Conservation (phyloP, 1,140 invertebrate species). For the Dinothrombium tinctorium region DNA sequence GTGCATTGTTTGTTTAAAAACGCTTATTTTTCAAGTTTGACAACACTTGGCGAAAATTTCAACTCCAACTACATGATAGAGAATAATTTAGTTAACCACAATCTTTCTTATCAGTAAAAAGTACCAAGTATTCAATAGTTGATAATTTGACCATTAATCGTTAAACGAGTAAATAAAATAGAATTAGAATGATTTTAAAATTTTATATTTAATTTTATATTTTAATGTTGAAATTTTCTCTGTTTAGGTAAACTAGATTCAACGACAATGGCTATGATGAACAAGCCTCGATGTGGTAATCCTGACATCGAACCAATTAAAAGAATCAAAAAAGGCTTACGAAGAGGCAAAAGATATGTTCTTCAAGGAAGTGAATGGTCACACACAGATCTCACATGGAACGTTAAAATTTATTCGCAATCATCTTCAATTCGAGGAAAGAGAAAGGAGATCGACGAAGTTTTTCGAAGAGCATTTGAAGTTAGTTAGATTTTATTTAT, state of each 20-base stretch:
- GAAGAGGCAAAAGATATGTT: constrained; percentile 14
- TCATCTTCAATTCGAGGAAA: constrained; percentile 34
- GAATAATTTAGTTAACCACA: too few species aligned
- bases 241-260: constrained; percentile 41
- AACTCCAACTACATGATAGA: too few species aligned
- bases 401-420: constrained; percentile 28
- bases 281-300: constrained; percentile 20
- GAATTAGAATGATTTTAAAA: too few species aligned
- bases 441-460: constrained; percentile 39
- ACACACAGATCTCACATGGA: constrained; percentile 42
- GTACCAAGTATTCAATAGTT: too few species aligned
- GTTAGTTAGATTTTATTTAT: neutral
- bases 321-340: neutral
- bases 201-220: too few species aligned
- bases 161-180: too few species aligned
- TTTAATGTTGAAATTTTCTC: neutral
- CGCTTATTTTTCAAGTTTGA: neutral
- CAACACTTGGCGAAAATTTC: neutral
- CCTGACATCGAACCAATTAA: constrained; percentile 14
- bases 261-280: constrained; percentile 47
- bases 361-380: constrained; percentile 48
- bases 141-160: too few species aligned
- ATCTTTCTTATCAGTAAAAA: too few species aligned
- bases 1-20: too few species aligned
- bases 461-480: constrained; percentile 49